A percentile compares a stretch with the other conserved stretches of the same genome.
Conservation (phyloP, 2,797 vertebrate species). For the Eurystomus glaucurus region DNA sequence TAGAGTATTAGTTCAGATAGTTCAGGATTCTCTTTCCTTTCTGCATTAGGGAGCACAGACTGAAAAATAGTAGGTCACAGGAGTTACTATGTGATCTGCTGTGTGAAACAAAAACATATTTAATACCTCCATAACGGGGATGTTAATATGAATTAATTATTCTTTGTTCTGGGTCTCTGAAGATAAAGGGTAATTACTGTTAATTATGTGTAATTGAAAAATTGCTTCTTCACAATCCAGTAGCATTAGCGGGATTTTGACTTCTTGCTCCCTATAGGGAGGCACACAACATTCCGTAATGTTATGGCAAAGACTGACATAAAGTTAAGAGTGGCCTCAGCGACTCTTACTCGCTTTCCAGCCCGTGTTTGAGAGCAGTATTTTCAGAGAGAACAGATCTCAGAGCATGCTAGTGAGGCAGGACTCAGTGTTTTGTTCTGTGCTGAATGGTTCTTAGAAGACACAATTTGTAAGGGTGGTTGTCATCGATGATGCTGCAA, state of each 20-base stretch:
- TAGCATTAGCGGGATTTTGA: neutral
- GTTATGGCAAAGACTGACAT: neutral
- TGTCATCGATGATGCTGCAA: neutral
- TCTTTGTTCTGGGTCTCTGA: conserved; percentile 65
- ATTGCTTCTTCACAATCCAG: conserved; percentile 10
- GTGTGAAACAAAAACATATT: neutral
- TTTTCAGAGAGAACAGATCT: neutral
- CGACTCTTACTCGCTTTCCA: neutral
- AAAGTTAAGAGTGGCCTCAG: neutral
- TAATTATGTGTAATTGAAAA: conserved; percentile 69
- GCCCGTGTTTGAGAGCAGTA: neutral
- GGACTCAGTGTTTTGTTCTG: neutral
- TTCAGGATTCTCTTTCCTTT: neutral
- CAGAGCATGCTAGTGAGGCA: neutral
- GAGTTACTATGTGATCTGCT: conserved; percentile 4
- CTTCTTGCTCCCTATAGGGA: neutral
- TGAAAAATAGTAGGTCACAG: neutral
- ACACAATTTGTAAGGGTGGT: neutral
- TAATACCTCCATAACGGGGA: neutral
- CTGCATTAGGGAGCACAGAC: neutral
- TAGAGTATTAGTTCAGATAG: neutral
- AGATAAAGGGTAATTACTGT: conserved; percentile 58
- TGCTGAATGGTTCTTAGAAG: neutral
- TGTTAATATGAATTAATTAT: conserved; percentile 59
- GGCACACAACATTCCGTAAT: neutral